These are phyloP conservation scores for Coleophora deauratella DNA, from an alignment of 2,888 invertebrate genomes.

Conservation along the genomic window DNA sequence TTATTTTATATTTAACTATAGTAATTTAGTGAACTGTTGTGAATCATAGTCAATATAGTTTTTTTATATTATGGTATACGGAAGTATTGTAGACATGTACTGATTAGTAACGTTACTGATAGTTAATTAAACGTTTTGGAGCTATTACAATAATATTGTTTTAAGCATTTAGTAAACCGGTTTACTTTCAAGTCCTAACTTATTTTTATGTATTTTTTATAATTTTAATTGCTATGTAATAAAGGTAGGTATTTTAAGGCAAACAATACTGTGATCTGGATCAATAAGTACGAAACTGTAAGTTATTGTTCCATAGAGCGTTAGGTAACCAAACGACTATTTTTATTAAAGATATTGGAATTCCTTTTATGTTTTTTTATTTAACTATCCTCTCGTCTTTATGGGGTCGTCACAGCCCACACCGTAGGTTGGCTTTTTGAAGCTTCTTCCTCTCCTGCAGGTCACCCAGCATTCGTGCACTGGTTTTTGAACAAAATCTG, in stretches of 20 bases:
- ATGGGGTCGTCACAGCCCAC: constrained; percentile 29
- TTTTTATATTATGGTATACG: too few relatives aligned
- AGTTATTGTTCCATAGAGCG: constrained; percentile 54
- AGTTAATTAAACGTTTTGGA: too few relatives aligned
- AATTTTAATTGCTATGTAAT: constrained; percentile 6
- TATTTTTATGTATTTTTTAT: neutral
- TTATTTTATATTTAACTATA: too few relatives aligned
- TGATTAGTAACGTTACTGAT: too few relatives aligned
- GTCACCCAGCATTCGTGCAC: constrained; percentile 64
- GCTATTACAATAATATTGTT: neutral
- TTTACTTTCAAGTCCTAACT: neutral
- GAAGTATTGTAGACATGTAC: too few relatives aligned
- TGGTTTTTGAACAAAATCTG: constrained; percentile 59
- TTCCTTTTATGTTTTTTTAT: too few relatives aligned
- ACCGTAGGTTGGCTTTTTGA: constrained; percentile 49
- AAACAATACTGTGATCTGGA: constrained; percentile 66
- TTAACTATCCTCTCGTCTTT: too few relatives aligned
- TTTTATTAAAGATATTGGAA: constrained; percentile 18
- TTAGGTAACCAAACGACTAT: neutral
- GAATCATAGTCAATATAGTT: too few relatives aligned
- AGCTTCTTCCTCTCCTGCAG: constrained; percentile 59
- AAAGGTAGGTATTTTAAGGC: too few relatives aligned
- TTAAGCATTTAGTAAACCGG: neutral
- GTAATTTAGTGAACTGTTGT: too few relatives aligned
- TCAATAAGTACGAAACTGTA: constrained; percentile 58